Evolutionary conservation across 2,797 vertebrate genomes (phyloP).

Genomic region (Ptychobarbus kaznakovi): DNA sequence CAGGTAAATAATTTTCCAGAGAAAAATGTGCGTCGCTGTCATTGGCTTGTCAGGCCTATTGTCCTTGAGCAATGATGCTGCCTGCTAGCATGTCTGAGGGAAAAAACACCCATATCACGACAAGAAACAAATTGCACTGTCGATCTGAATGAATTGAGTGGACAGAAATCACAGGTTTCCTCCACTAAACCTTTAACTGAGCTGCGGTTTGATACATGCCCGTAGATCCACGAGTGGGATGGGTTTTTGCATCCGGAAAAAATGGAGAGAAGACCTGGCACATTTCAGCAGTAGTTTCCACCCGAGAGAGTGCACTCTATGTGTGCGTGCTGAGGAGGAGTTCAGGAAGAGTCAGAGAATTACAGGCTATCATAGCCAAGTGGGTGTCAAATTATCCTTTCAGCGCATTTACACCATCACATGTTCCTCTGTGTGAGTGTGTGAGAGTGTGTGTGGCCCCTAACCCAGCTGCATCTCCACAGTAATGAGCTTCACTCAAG

Average conservation of each 20-base stretch:
- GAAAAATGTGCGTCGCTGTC: conserved; percentile 44
- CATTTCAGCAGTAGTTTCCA: conserved; percentile 24
- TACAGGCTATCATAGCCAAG: conserved; percentile 70
- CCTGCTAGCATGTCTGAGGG: conserved; percentile 61
- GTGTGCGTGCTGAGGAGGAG: conserved; percentile 42
- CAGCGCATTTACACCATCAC: conserved; percentile 71
- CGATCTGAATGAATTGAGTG: conserved; percentile 66
- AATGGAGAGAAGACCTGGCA: conserved; percentile 27
- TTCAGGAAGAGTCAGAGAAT: conserved; percentile 66
- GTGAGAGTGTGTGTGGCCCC: conserved; percentile 29
- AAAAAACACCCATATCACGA: conserved; percentile 62
- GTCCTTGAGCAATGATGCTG: conserved; percentile 66
- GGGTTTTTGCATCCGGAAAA: conserved; percentile 33
- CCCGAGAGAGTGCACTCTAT: conserved; percentile 12
- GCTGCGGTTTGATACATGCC: conserved; percentile 58
- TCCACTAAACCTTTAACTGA: conserved; percentile 39
- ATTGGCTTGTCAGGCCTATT: conserved; percentile 63
- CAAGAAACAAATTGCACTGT: conserved; percentile 73
- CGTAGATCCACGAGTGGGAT: conserved; percentile 52
- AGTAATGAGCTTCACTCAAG: conserved; percentile 35
- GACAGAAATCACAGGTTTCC: conserved; percentile 61
- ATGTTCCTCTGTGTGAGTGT: conserved; percentile 51
- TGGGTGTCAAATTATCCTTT: conserved; percentile 75
- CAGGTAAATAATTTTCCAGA: conserved; percentile 52
- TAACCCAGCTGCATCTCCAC: conserved; percentile 23